phyloP scores from a whole-genome alignment of 2,797 vertebrate genomes.

The Sebastiscus tertius region DNA sequence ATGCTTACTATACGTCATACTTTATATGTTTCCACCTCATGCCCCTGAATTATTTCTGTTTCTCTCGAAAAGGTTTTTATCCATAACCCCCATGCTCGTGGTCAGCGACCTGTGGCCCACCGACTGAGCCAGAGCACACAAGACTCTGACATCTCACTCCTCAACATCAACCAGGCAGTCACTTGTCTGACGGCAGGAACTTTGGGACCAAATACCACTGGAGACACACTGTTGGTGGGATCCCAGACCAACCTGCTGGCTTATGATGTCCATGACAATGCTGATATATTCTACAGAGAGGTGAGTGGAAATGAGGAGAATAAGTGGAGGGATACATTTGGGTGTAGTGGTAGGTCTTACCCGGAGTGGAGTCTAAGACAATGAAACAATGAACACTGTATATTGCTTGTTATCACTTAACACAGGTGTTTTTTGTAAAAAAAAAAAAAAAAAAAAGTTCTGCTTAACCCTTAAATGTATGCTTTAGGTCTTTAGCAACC shows the following conservation, averaged over 20 bases:
- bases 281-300: conserved; percentile 96
- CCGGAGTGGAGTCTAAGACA: background rate
- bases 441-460: background rate
- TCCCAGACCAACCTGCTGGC: conserved; percentile 95
- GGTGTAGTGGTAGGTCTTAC: background rate
- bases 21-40: background rate
- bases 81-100: conserved; percentile 92
- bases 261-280: conserved; percentile 95
- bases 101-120: conserved; percentile 82
- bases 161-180: conserved; percentile 96
- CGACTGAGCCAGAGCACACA: conserved; percentile 88
- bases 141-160: conserved; percentile 92
- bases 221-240: conserved; percentile 91
- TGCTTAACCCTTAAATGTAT: background rate
- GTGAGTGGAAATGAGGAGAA: conserved; percentile 69
- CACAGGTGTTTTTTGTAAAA: background rate
- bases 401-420: background rate
- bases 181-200: conserved; percentile 91
- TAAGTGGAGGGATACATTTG: background rate
- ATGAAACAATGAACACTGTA: background rate
- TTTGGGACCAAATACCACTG: conserved; percentile 85
- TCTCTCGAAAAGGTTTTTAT: conserved; percentile 89
- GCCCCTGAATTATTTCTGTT: background rate
- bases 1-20: background rate
- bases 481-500: no score